Evolutionary conservation across 2,797 vertebrate species (phyloP), one percentile per base, ranked within the genome.

Genomic region (Squalus acanthias): DNA sequence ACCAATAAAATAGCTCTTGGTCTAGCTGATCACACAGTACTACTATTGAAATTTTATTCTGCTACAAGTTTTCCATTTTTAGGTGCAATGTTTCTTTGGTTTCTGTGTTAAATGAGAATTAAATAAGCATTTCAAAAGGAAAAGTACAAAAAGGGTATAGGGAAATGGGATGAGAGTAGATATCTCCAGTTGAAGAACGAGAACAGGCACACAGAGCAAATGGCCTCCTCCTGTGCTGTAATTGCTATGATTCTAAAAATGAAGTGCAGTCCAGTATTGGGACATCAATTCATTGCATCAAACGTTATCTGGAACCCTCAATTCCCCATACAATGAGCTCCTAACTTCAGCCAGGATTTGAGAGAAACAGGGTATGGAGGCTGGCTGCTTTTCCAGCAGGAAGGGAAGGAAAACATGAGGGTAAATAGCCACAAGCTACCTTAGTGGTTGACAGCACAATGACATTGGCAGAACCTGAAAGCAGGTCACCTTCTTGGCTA

Each of bases 381-480:
- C 57, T 91, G 8, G 57, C 33, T 60, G 87, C 53, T n/a, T 91
- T 17, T 17, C 60, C 60, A 69, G 8, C 65, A 93, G 2, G 63
- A 8, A 69, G 63, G 65, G n/a, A 24, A 63, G 60, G 33, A 65
- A 67, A 67, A 67, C n/a, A 39, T 24, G 22, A 24, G 33, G 63
- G 65, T 93, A 69, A 93, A 9, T 69, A 93, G 17, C 29, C 6
- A 5, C 33, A 22, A 85, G 63, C n/a, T 1, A 93, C 20, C n/a
- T 67, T 46, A 67, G n/a, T 85, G n/a, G n/a, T 24, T 93, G 91
- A 69, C n/a, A 67, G 69, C 9, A 93, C 65, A n/a, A 93, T 67
- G 89, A 91, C 15, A n/a, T n/a, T 20, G 60, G 60, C 89, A 89
- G 87, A 92, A 67, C 89, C 60, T 92, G 89, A 92, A 63, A 92